These are phyloP conservation scores for Crypturellus undulatus DNA, from an alignment of 2,113 vertebrate species.

Conservation along the genomic window DNA sequence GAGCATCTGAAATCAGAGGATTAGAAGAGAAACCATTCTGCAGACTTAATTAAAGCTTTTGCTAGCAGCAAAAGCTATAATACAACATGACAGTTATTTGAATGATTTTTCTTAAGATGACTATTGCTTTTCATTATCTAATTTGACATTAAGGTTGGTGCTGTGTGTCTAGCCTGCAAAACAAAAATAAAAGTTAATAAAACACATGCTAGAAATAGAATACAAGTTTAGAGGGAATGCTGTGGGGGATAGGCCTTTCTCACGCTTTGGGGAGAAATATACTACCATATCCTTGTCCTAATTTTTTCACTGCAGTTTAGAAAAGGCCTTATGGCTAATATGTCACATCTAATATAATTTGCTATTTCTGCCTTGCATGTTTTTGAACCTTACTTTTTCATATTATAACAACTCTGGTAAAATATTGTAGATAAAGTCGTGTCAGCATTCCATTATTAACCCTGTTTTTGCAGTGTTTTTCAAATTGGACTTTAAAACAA, in stretches of 20 bases:
- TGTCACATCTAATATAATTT: constrained; percentile 75
- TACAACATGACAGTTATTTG: constrained; percentile 66
- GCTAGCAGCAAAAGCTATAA: constrained; percentile 57
- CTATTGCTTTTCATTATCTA: constrained; percentile 71
- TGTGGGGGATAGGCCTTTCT: constrained; percentile 52
- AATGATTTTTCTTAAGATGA: constrained; percentile 66
- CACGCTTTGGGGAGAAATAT: constrained; percentile 39
- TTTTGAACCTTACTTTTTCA: constrained; percentile 72
- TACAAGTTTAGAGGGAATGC: constrained; percentile 50
- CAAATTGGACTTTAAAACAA: constrained; percentile 22
- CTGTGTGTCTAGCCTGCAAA: constrained; percentile 67
- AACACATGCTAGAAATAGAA: constrained; percentile 73
- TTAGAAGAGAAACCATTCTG: constrained; percentile 43
- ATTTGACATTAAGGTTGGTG: constrained; percentile 76
- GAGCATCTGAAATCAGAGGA: constrained; percentile 49
- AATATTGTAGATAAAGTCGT: constrained; percentile 61
- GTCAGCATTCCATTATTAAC: constrained; percentile 72
- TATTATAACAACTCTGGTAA: constrained; percentile 59
- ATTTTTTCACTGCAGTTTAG: constrained; percentile 64
- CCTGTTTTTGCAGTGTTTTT: constrained; percentile 65
- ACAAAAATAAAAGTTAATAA: constrained; percentile 75
- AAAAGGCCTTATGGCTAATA: constrained; percentile 72
- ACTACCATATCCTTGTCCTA: constrained; percentile 68
- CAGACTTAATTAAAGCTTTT: constrained; percentile 65
- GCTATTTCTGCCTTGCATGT: constrained; percentile 68